Base-by-base conservation (phyloP, 92 coral and sea anemone genomes). In the Blastomussa wellsi region DNA sequence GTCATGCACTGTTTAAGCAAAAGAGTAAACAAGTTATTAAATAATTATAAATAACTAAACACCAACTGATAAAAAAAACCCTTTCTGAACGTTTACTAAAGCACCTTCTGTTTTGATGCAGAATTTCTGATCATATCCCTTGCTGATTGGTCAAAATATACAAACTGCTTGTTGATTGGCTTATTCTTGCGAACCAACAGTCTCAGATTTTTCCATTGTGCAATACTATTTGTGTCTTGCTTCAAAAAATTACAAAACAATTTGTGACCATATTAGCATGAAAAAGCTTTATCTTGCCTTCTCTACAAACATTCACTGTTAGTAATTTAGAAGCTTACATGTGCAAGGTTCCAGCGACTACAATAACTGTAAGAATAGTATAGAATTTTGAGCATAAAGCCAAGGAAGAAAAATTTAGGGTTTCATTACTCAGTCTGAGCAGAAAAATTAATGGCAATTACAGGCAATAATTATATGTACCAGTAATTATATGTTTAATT, bases 1-100 rank as follows among this genome's bases (percentile, higher is more conserved):
- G 66, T 95, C 98, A 77, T 95, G 98, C 93, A 95, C 98, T 95
- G 79, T 73, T 10, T 72, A 88, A 73, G 49, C 14, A 36, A 74
- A 66, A 47, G 48, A 77, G n/a, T n/a, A 70, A 76, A 5, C 1
- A 44, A 66, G 6, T 3, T 16, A 39, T 16, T 28, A 11, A 32
- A 11, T 59, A 26, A 29, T 14, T 5, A 16, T 5, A 38, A 15
- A 57, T 57, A 57, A 26, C 64, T 20, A 57, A n/a, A 57, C 11
- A 24, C 62, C 17, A 2, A 20, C 62, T 55, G 62, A 17, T 55
- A 20, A 7, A 24, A 17, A 22, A 55, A 49, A 1, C 53, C 11
- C 53, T 49, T 49, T 8, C 5, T 8, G 4, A 55, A 20, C 62
- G 19, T 5, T 14, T 22, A 55, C 0, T 0, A 20, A 0, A n/a